These are phyloP conservation scores for Ichneumoninae sp. DNA, from an alignment of 2,888 invertebrate genomes.

Conservation along the genomic window DNA sequence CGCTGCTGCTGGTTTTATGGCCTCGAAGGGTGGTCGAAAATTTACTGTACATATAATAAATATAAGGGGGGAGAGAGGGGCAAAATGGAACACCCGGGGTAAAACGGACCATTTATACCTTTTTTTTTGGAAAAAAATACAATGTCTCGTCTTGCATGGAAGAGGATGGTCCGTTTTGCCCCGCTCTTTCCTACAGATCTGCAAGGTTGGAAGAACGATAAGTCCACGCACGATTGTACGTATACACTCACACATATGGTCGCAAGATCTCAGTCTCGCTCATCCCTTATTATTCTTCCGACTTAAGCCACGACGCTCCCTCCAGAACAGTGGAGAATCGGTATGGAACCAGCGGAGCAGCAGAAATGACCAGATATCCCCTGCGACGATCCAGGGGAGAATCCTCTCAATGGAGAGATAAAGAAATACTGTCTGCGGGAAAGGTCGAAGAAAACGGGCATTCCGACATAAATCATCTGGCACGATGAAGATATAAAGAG, in stretches of 20 bases:
- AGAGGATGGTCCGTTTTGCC: background rate
- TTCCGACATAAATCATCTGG: constrained; percentile 20
- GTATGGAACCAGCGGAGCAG: constrained; percentile 19
- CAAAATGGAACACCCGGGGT: background rate
- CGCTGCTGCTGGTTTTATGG: constrained; percentile 35
- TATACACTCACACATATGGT: constrained; percentile 23
- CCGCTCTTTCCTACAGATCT: background rate
- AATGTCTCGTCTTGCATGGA: background rate
- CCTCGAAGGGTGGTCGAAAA: constrained; percentile 20
- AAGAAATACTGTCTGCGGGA: constrained; percentile 2
- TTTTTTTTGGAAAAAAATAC: background rate
- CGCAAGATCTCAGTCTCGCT: constrained; percentile 3
- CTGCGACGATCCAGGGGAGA: constrained; percentile 39
- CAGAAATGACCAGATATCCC: constrained; percentile 62
- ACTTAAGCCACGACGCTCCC: constrained; percentile 30
- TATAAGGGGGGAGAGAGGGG: background rate
- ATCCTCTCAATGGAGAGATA: constrained; percentile 34
- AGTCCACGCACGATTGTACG: constrained; percentile 8
- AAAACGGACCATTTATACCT: background rate
- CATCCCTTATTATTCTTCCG: constrained; percentile 48
- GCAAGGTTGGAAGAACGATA: background rate
- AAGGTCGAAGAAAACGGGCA: constrained; percentile 17
- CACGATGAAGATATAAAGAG: constrained; percentile 4
- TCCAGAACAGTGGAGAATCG: background rate
- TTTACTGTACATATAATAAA: background rate